These are phyloP conservation scores for Macheiramphus alcinus DNA, from an alignment of 2,113 vertebrate genomes.

Conservation along the genomic window DNA sequence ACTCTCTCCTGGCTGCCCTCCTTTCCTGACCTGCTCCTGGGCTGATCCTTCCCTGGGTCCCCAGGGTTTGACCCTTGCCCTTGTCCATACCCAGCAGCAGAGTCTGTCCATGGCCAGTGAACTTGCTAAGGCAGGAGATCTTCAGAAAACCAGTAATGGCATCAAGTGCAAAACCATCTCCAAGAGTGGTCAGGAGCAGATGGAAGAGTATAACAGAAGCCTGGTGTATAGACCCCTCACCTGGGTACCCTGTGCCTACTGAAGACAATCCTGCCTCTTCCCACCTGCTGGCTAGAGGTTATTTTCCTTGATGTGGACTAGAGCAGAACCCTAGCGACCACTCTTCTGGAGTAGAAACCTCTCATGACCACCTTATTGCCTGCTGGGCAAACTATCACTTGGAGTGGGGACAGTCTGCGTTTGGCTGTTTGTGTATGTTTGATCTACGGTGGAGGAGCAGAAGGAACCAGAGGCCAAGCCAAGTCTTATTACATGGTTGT, in stretches of 20 bases:
- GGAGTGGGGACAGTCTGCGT: not conserved
- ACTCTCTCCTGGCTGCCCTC: not conserved
- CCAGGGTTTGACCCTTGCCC: not conserved
- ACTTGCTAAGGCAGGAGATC: not conserved
- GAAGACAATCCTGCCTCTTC: not conserved
- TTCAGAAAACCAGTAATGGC: not conserved
- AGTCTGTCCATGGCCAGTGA: not conserved
- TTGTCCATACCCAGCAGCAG: not conserved
- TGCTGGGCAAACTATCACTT: not conserved
- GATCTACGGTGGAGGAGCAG: not conserved
- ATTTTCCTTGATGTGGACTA: not conserved
- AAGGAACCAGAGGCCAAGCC: not conserved
- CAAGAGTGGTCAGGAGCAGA: not conserved
- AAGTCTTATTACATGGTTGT: not conserved
- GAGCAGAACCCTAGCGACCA: not conserved
- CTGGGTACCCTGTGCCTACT: not conserved
- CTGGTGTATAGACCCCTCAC: not conserved
- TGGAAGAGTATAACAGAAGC: not conserved
- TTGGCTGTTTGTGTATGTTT: not conserved
- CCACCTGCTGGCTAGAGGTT: not conserved
- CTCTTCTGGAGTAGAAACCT: not conserved
- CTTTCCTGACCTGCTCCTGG: not conserved
- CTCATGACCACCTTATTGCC: not conserved
- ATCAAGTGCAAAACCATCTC: not conserved
- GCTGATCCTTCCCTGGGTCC: not conserved